Base-by-base conservation (phyloP, 2,797 vertebrate species). In the Otolemur crassicaudatus region DNA sequence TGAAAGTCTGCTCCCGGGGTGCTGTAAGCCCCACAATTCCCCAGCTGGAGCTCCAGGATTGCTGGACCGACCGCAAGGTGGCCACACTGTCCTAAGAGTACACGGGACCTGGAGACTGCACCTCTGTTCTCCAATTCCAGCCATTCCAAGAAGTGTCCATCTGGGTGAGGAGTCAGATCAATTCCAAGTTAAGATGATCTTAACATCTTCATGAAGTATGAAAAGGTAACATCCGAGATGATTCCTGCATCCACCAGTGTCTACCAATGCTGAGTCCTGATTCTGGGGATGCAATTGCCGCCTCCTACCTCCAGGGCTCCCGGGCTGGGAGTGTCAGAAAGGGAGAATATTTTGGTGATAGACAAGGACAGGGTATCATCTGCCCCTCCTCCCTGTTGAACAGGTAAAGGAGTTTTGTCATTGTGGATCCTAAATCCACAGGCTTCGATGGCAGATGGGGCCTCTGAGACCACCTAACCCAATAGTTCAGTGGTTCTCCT, bases 51-150 rank as follows among this genome's bases (percentile, higher is more conserved):
- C 27, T 27, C 58, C 40, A 19, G 27, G 53, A 75, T 34, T 80
- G 7, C 17, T 19, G 84, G 79, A 77, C 40, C 12, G 31, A 60
- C n/a, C 5, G 2, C 53, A 43, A 4, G 4, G 65, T 16, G 37
- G 14, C 79, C 53, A 69, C 19, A 1, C 29, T 53, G 8, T 46
- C 19, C 56, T 37, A 40, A 25, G 58, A 82, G 86, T 34, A 17
- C 61, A 16, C 0, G 16, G 75, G 12, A 1, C 29, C 77, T 37
- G 16, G 29, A 23, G 7, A 16, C 11, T 1, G n/a, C n/a, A 17
- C n/a, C 67, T 61, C 19, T 60, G 11, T 4, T 27, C 73, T 81
- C 16, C 16, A 19, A 19, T 34, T 67, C 58, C 40, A 88, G 65
- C 40, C 58, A 7, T 79, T 56, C 43, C 19, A 37, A 34, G 31